A percentile compares a stretch with the other conserved stretches of the same genome.
Conservation (phyloP, 2,888 invertebrate species). For the Strigamia crassipes region DNA sequence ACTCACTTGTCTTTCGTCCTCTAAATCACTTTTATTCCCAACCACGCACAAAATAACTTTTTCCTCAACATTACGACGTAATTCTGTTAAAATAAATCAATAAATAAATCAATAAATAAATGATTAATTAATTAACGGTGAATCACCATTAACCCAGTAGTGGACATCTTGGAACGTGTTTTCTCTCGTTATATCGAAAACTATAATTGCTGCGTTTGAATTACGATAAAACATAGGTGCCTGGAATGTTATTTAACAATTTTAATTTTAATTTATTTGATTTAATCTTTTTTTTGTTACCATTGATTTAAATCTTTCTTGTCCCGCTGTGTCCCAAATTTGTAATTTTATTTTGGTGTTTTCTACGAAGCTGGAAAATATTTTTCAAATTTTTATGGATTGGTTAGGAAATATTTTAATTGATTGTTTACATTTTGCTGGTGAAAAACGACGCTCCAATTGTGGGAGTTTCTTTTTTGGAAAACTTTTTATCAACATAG, state of each 20-base stretch:
- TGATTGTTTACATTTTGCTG: constrained; percentile 71
- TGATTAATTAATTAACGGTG: neutral
- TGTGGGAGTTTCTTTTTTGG: constrained; percentile 76
- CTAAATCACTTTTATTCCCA: constrained; percentile 83
- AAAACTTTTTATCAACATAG: constrained; percentile 78
- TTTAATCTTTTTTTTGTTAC: constrained; percentile 56
- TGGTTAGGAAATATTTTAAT: constrained; percentile 26
- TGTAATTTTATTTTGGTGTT: constrained; percentile 61
- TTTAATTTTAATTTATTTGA: neutral
- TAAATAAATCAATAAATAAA: too few species aligned
- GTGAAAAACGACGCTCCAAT: constrained; percentile 90
- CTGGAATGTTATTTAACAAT: constrained; percentile 23
- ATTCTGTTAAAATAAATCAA: constrained; percentile 57
- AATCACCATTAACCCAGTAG: constrained; percentile 78
- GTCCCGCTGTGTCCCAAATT: constrained; percentile 90
- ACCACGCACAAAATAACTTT: constrained; percentile 78
- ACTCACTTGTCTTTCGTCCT: constrained; percentile 65
- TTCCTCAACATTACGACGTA: constrained; percentile 74
- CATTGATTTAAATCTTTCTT: constrained; percentile 86
- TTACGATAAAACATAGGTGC: constrained; percentile 92
- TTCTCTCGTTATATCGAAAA: constrained; percentile 81
- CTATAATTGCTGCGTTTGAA: constrained; percentile 84
- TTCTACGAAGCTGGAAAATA: constrained; percentile 55
- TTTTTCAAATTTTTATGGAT: too few species aligned
- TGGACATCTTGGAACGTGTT: constrained; percentile 78